Conservation (phyloP, 2,888 invertebrate genomes). For the Coenonympha glycerion region DNA sequence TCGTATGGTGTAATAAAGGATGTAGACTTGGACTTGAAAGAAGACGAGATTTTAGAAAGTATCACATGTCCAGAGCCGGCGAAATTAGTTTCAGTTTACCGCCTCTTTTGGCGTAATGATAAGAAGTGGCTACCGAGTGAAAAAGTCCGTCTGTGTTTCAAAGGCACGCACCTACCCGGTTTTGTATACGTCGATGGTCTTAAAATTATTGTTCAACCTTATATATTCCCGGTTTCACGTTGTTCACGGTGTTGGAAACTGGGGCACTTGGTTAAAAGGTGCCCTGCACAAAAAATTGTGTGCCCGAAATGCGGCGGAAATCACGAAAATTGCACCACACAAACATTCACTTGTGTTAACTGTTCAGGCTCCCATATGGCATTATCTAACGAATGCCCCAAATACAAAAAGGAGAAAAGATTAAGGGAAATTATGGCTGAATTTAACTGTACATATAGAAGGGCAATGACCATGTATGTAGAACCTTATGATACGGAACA, state of each 20-base stretch:
- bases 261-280: too few species aligned
- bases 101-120: too few species aligned
- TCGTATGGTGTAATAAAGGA: slow-evolving; percentile 15
- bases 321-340: slow-evolving; percentile 24
- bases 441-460: slow-evolving; percentile 25
- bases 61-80: too few species aligned
- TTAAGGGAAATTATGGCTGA: slow-evolving; percentile 25
- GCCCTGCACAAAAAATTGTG: slow-evolving; percentile 4
- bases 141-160: not conserved
- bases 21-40: slow-evolving; percentile 6
- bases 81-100: too few species aligned
- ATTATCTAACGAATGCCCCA: slow-evolving; percentile 19
- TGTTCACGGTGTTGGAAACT: too few species aligned
- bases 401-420: slow-evolving; percentile 22
- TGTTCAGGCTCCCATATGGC: slow-evolving; percentile 26
- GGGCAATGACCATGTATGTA: slow-evolving; percentile 19
- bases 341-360: slow-evolving; percentile 20
- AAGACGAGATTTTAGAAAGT: too few species aligned
- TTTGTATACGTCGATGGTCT: slow-evolving; percentile 18
- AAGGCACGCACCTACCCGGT: slow-evolving; percentile 18
- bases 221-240: slow-evolving; percentile 22
- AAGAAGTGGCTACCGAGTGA: too few species aligned
- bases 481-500: not conserved
- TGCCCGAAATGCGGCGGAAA: slow-evolving; percentile 23
- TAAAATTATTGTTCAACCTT: slow-evolving; percentile 20